Conservation (phyloP, 2,113 vertebrate genomes). For the Antigone vipio region DNA sequence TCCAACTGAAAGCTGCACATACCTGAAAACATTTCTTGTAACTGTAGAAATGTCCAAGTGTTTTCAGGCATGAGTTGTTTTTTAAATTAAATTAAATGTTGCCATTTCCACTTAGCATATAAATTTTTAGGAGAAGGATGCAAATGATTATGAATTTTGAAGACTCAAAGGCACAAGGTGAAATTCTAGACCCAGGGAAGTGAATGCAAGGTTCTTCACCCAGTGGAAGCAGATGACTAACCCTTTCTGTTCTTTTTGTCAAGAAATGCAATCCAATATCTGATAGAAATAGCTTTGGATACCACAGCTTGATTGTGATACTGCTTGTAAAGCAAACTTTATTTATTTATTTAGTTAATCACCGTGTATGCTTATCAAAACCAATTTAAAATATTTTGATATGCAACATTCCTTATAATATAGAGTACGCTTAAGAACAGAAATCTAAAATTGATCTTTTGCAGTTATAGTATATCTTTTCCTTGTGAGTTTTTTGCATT, state of each 20-base stretch:
- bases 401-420: background rate
- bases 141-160: background rate
- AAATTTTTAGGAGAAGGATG: background rate
- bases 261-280: background rate
- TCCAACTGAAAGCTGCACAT: background rate
- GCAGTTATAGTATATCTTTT: background rate
- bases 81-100: background rate
- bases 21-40: background rate
- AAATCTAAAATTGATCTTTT: background rate
- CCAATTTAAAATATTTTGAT: background rate
- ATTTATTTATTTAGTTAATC: background rate
- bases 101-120: background rate
- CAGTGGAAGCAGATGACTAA: accelerated
- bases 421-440: background rate
- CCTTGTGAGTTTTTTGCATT: background rate
- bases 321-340: background rate
- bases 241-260: background rate
- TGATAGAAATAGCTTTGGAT: background rate
- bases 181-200: background rate
- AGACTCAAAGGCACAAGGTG: background rate
- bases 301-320: background rate
- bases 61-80: background rate
- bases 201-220: background rate
- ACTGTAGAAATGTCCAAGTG: background rate
- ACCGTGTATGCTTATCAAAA: accelerated